Conservation (phyloP, 2,797 vertebrate species). For the Odontamblyopus rebecca region DNA sequence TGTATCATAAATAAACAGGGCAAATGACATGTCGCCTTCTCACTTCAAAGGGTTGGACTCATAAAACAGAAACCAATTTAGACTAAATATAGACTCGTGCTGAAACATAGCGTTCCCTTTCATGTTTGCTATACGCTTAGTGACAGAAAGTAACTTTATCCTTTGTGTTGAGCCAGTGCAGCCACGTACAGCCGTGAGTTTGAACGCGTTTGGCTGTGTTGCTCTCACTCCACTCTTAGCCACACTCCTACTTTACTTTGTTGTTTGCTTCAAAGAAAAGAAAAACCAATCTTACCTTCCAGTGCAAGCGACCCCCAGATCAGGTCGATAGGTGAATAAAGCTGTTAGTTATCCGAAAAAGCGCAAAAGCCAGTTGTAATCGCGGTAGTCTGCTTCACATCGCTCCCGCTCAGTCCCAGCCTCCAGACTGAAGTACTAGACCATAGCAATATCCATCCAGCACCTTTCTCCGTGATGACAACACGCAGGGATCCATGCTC, state of each 20-base stretch:
- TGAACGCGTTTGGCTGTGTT: slow-evolving; percentile 9
- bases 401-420: slow-evolving; percentile 53
- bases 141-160: slow-evolving; percentile 48
- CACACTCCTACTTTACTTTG: slow-evolving; percentile 40
- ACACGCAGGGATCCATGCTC: slow-evolving; percentile 51
- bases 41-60: background rate
- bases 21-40: slow-evolving; percentile 8
- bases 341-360: slow-evolving; percentile 55
- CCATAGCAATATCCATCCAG: slow-evolving; percentile 50
- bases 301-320: slow-evolving; percentile 9
- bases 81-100: slow-evolving; percentile 8
- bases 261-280: background rate
- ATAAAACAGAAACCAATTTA: background rate
- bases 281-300: slow-evolving; percentile 42
- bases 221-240: slow-evolving; percentile 35
- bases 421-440: slow-evolving; percentile 64
- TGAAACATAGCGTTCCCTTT: slow-evolving; percentile 19
- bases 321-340: background rate
- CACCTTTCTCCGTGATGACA: slow-evolving; percentile 62
- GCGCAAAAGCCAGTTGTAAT: slow-evolving; percentile 23
- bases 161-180: slow-evolving; percentile 41
- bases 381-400: slow-evolving; percentile 29
- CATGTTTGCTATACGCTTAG: background rate
- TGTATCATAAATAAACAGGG: slow-evolving; percentile 2
- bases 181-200: slow-evolving; percentile 20